Evolutionary conservation across 2,888 invertebrate species (phyloP), one percentile per base, ranked within the genome.

Genomic region (Eilema caniola): DNA sequence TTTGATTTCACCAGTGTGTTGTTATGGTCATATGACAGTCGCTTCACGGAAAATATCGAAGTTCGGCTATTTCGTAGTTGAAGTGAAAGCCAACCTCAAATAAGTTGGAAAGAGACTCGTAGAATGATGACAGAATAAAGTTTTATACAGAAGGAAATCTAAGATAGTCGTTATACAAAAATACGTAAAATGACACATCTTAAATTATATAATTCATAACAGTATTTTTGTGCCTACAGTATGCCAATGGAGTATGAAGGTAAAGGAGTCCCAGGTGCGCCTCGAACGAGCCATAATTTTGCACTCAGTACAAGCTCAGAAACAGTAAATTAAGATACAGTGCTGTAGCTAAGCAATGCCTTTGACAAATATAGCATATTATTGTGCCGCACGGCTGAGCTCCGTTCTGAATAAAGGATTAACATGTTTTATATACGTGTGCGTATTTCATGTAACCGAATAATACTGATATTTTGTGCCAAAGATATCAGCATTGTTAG

Each of bases 281-380:
- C 79, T 80, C 76, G 80, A 83, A 82, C 82, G 78, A 83, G 89
- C 83, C 89, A 92, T 93, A 92, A 93, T 92, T n/a, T 92, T 88
- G 87, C 88, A 88, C 86, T 83, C 83, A 88, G 76, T 73, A 77
- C 82, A 81, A 88, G 72, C 62, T 79, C 69, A 64, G 66, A 73
- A 71, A 79, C 80, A 56, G 88, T 93, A 91, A 91, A 91, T 91
- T 90, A 90, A 89, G 89, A 89, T 85, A 86, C 85, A 86, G 78
- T 81, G 67, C 67, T 78, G 79, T 86, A 84, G 66, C 84, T 86
- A 82, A 88, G 89, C 85, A 87, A 87, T 85, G 87, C 85, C 85
- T 91, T 90, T 92, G 90, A 92, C 91, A 93, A 91, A 93, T 93
- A 89, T 83, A 84, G 87, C 87, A 88, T 90, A 90, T 91, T 91